Base-by-base conservation (phyloP, 2,113 vertebrate genomes). In the Pitta sordida region DNA sequence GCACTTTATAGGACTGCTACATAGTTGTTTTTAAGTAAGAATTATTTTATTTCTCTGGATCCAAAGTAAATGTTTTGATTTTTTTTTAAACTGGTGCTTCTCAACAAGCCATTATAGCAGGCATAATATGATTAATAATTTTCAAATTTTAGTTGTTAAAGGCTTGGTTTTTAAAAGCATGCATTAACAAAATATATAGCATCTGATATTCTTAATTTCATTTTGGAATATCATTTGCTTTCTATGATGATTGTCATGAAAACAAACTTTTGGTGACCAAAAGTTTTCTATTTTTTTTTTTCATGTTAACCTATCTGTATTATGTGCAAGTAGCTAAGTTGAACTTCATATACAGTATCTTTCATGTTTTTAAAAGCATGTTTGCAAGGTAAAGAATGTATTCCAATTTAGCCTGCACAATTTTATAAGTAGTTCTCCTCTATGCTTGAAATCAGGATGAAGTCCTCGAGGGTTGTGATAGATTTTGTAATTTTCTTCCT, bases 201-300 rank as follows among this genome's bases (percentile, higher is more conserved):
- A 70, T 91, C 74, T 90, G 84, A 20, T 95, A 76, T 91, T 88
- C 44, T 67, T 82, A 4, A 46, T 49, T 77, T 83, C 8, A 41
- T 86, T 94, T 92, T 83, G 89, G 85, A 74, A 53, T 84, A 90
- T 83, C 74, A 56, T 44, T 94, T 91, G 70, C 83, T 93, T 83
- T 51, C 60, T 89, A 5, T 83, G 13, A 15, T 39, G 27, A 84
- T 69, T 86, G 55, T 87, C 39, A 75, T 67, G 46, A 91, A 92
- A 90, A 95, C 65, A 86, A 89, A 90, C 83, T 94, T 92, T 88
- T 95, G 93, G 41, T 90, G 95, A 94, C 87, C 95, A 93, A 93
- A 96, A 91, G 91, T 90, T 92, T 13, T 39, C 44, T 82, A 73
- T 29, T 3, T 5, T 21, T 36, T 56, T 29, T 58, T 67, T 71